Evolutionary conservation across 2,888 invertebrate genomes (phyloP), one percentile per base, ranked within the genome.

Genomic region (Arge pagana): DNA sequence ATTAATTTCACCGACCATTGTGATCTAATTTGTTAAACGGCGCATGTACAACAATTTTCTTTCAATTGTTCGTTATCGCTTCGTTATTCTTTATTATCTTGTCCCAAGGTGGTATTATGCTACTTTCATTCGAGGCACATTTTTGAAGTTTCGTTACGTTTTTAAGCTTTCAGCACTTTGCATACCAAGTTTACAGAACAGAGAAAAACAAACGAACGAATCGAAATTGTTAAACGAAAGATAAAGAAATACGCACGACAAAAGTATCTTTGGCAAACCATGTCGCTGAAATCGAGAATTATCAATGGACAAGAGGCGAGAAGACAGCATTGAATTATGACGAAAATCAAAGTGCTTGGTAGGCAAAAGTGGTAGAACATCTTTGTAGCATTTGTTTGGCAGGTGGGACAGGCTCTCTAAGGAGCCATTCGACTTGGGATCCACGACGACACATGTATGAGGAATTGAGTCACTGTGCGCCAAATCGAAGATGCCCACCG

Each of bases 401-500:
- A 79, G 80, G 78, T 78, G 76, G 77, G 63, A 72, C 77, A 70
- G 78, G 79, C 63, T 78, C 79, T 59, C 76, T 79, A 72, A 76
- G 80, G 64, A 78, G 78, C 76, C 85, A 86, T 79, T 88, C 90
- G 50, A 93, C 93, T 74, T 93, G 93, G 93, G 92, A 93, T 80
- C 93, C 93, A 63, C 83, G 91, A 61, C 83, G 92, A 52, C 90
- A 93, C 75, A 89, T 92, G 81, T 93, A 93, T 80, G 93, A 93
- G 81, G 91, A 93, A 78, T 84, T 93, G 76, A 87, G 88, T 70
- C 84, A 89, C 67, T 77, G 75, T 61, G 71, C 74, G 50, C 79
- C 79, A 45, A 77, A 71, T 66, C 74, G 78, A 63, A 73, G 79
- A 67, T 77, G 78, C 57, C 78, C 77, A 40, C 75, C 78, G 40